A percentile compares a stretch with the other conserved stretches of the same genome.
Evolutionary conservation across 1,140 invertebrate genomes (phyloP).

Genomic region (Hirudo medicinalis): DNA sequence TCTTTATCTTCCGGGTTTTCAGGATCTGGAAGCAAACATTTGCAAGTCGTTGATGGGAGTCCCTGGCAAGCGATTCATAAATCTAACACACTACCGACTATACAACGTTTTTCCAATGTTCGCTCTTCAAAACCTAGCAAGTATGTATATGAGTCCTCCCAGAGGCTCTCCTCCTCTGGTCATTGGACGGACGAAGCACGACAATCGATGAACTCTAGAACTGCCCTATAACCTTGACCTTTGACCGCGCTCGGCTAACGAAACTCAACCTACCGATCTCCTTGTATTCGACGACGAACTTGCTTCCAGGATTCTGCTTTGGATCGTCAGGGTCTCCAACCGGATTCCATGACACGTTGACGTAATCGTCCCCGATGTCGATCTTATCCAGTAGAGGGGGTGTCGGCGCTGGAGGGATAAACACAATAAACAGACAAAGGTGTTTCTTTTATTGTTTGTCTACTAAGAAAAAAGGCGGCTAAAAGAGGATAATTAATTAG

Average conservation of each 20-base stretch:
- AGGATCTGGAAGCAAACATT: not conserved
- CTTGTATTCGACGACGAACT: slow-evolving; percentile 20
- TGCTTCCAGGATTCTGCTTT: slow-evolving; percentile 19
- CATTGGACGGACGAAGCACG: no score
- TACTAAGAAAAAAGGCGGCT: not conserved
- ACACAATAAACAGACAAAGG: no score
- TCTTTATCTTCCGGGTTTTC: not conserved
- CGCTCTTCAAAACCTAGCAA: no score
- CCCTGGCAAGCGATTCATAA: no score
- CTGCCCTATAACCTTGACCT: no score
- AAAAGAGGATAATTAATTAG: slow-evolving; percentile 3
- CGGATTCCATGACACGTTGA: slow-evolving; percentile 21
- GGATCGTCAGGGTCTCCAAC: not conserved
- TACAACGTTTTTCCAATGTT: no score
- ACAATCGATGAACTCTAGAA: no score
- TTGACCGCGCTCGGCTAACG: not conserved
- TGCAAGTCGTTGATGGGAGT: no score
- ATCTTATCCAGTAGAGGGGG: slow-evolving; percentile 12
- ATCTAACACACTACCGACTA: no score
- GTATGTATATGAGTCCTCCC: no score
- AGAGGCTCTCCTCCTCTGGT: no score
- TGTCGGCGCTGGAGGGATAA: slow-evolving; percentile 12
- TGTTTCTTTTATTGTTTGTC: not conserved
- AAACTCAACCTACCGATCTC: slow-evolving; percentile 8
- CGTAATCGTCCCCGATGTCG: slow-evolving; percentile 18